Base-by-base conservation (phyloP, 1,140 invertebrate species). In the Hylyphantes graminicola region DNA sequence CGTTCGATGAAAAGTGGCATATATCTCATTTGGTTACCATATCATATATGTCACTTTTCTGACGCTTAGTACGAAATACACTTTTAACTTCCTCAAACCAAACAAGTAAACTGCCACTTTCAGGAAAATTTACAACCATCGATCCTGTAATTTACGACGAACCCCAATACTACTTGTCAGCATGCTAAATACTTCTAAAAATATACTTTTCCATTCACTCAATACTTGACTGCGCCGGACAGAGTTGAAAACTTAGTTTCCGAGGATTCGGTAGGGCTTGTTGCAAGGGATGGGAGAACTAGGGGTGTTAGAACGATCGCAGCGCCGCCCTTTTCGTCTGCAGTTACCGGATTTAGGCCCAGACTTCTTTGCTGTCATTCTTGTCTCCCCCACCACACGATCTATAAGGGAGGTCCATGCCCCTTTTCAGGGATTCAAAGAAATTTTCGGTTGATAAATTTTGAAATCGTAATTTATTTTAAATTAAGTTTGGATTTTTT, bases 311-410 rank as follows among this genome's bases (percentile, higher is more conserved):
- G 10, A 13, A 3, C 17, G 51, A 74, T n/a, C 17, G 10, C 17
- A 35, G 72, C 72, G 72, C 53, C 72, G 1, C n/a, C 57, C 72
- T 74, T 17, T 13, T 19, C 13, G 10, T 17, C 10, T 55, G 13
- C 13, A 35, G 13, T 55, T 13, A 3, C 19, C 7, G 72, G 21
- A 74, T 17, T 53, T 12, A 74, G 35, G n/a, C 53, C 13, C 4
- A 35, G 72, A 74, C 54, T 59, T 55, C 72, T 74, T 74, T 59
- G 12, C 72, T 74, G 72, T 74, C 72, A 74, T 59, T 74, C 19
- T 59, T 55, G 72, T 15, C 35, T 35, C 1, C 1, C 53, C 54
- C 54, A 53, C 13, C 72, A 57, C 51, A 21, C n/a, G 17, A 59
- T 19, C 53, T 51, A 59, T 74, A 53, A 17, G 72, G 72, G 19